Evolutionary conservation across 2,113 vertebrate genomes (phyloP).

Genomic region (Typhlomys cinereus): DNA sequence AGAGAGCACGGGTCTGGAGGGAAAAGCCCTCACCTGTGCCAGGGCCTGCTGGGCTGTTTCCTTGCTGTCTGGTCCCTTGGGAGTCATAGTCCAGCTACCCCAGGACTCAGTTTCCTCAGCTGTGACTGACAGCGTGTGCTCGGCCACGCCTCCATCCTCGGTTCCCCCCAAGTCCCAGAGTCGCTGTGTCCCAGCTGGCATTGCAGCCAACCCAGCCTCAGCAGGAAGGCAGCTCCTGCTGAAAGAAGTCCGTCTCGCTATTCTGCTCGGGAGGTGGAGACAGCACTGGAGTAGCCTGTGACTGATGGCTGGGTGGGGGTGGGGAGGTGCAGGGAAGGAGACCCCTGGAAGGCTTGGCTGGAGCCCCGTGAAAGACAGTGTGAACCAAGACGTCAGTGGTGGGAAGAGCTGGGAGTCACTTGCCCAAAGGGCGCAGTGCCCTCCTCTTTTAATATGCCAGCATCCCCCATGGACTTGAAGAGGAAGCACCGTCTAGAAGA

Average conservation of each 20-base stretch:
- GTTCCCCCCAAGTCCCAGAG: neutral
- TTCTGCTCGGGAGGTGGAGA: no score
- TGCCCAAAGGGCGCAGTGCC: neutral
- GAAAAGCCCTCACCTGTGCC: neutral
- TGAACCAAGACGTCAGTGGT: fast-evolving
- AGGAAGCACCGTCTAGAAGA: neutral
- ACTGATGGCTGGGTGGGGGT: neutral
- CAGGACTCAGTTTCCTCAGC: neutral
- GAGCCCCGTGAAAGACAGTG: neutral
- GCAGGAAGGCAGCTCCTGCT: neutral
- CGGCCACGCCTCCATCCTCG: fast-evolving
- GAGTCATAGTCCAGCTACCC: neutral
- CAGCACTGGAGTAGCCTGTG: neutral
- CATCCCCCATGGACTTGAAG: neutral
- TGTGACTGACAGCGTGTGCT: no score
- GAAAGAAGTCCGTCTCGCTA: neutral
- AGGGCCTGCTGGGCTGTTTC: neutral
- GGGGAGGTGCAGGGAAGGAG: no score
- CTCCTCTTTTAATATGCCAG: fast-evolving
- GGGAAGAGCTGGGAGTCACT: fast-evolving
- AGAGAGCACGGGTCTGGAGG: fast-evolving
- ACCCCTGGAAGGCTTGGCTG: neutral
- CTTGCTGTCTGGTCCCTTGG: neutral
- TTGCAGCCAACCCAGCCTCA: neutral
- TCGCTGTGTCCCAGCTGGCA: neutral